A percentile compares a stretch with the other conserved stretches of the same genome.
These are phyloP conservation scores for Hycleus cichorii DNA, from an alignment of 1,140 invertebrate genomes.

Conservation along the genomic window DNA sequence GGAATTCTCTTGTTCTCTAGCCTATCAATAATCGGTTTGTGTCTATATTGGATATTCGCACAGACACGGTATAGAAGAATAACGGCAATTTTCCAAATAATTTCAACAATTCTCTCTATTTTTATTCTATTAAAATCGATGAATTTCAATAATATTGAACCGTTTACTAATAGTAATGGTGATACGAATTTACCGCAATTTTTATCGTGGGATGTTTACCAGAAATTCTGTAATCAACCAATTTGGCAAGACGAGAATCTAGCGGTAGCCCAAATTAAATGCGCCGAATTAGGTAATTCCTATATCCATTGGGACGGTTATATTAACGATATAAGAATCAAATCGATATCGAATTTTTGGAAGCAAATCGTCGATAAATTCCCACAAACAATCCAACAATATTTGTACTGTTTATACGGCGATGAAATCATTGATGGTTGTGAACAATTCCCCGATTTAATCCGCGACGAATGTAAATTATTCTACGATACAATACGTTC, in stretches of 20 bases:
- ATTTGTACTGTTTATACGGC: conserved; percentile 61
- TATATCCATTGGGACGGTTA: conserved; percentile 65
- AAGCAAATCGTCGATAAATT: conserved; percentile 51
- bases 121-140: conserved; percentile 23
- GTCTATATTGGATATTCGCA: conserved; percentile 57
- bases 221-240: conserved; percentile 61
- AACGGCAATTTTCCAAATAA: conserved; percentile 53
- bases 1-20: conserved; percentile 49
- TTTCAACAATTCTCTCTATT: conserved; percentile 34
- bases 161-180: not conserved
- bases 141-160: not conserved
- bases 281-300: conserved; percentile 57
- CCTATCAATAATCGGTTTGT: conserved; percentile 48
- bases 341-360: conserved; percentile 54
- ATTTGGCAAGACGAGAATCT: conserved; percentile 59
- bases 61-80: conserved; percentile 45
- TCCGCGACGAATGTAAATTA: conserved; percentile 48
- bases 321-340: conserved; percentile 57
- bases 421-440: conserved; percentile 52
- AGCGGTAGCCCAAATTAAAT: conserved; percentile 59
- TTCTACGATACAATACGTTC: conserved; percentile 45
- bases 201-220: conserved; percentile 59
- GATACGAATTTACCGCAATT: conserved; percentile 11
- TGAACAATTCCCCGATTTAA: conserved; percentile 40
- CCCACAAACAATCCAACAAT: conserved; percentile 49